Evolutionary conservation across 2,113 vertebrate genomes (phyloP), one percentile per base, ranked within the genome.

Genomic region (Montifringilla adamsi): DNA sequence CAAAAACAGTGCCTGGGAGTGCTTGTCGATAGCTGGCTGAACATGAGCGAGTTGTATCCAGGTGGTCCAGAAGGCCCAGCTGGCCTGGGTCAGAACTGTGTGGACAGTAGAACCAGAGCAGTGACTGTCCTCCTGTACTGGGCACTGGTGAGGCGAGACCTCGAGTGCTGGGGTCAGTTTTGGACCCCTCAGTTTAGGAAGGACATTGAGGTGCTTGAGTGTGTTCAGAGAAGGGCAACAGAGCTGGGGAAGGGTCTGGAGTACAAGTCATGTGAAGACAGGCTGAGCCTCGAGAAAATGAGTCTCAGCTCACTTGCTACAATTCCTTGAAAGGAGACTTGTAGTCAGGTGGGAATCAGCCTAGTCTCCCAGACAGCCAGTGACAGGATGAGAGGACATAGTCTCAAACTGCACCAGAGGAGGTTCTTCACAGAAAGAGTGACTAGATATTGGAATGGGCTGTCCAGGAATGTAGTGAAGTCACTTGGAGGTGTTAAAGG

Each of bases 181-280:
- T 58, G 27, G 14, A 7, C 9, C 17, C 26, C 9, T 63, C 74
- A n/a, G 0, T 56, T 63, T 62, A 56, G 41, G 30, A 79, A 58
- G 35, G 14, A 58, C 27, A 19, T 10, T 33, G 43, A 50, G 11
- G 11, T 64, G 14, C 14, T 50, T 21, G 21, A 37, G 11, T 7
- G 1, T 27, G 17, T 49, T 15, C 43, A 50, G 13, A 47, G 56
- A 55, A 62, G 15, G 10, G 16, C 10, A 62, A 0, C 0, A 0
- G n/a, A 55, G 8, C 21, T 56, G 28, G 5, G 6, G 26, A 60
- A 33, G 27, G 6, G 9, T 59, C 62, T 59, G 53, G 62, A 50
- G 21, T 18, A 26, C 17, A 44, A n/a, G 41, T 41, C 18, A 8
- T 66, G 3, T 37, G 33, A 53, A 47, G 47, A 52, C 5, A 10